phyloP scores from a whole-genome alignment of 2,888 invertebrate species.

The Itoplectis maculator region DNA sequence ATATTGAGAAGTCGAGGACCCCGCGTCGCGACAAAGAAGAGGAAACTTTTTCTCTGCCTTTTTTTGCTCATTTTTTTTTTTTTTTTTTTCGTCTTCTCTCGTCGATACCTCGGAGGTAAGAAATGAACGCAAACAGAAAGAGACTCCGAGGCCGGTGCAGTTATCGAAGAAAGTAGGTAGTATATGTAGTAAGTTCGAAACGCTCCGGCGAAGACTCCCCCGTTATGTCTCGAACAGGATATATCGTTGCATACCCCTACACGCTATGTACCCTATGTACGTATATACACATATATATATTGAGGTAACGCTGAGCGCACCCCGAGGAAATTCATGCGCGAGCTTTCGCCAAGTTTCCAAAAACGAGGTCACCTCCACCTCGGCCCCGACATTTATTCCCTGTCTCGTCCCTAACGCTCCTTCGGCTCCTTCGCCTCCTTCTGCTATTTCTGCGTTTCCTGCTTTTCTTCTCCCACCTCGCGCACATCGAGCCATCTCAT shows the following conservation, averaged over 20 bases:
- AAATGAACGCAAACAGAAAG: conserved; percentile 22
- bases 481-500: neutral
- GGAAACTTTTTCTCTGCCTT: neutral
- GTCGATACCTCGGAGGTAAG: conserved; percentile 9
- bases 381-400: conserved; percentile 48
- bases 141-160: conserved; percentile 19
- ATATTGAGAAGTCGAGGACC: neutral
- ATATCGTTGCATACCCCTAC: conserved; percentile 35
- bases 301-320: conserved; percentile 49
- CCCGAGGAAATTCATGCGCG: conserved; percentile 61
- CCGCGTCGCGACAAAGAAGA: neutral
- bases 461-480: conserved; percentile 2
- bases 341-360: conserved; percentile 59
- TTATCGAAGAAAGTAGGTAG: conserved; percentile 38
- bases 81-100: neutral
- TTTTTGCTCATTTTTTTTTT: too few species aligned
- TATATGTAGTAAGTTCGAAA: conserved; percentile 40
- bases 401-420: neutral
- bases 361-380: conserved; percentile 58
- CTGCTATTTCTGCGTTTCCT: conserved; percentile 1
- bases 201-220: conserved; percentile 41
- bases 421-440: too few species aligned
- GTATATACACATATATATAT: conserved; percentile 2
- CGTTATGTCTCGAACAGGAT: conserved; percentile 51
- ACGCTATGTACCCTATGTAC: too few species aligned